Percentiles rank a stretch among this genome's conserved stretches.
phyloP scores from a whole-genome alignment of 2,113 vertebrate species.

The Pollimyrus isidori region DNA sequence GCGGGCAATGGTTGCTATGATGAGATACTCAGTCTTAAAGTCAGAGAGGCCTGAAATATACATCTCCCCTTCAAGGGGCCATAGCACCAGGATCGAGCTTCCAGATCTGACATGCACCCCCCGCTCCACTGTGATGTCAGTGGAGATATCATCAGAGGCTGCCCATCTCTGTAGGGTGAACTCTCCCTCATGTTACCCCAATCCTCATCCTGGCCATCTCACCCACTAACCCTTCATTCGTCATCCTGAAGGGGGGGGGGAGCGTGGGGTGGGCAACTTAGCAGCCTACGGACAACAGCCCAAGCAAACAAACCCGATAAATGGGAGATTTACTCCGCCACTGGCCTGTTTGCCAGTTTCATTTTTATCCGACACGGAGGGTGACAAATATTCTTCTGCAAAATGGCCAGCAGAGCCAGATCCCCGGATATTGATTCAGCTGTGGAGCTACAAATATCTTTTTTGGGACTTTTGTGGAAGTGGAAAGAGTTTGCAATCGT shows the following conservation, averaged over 20 bases:
- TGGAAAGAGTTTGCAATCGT: neutral
- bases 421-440: neutral
- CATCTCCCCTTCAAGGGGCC: neutral
- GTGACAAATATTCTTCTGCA: neutral
- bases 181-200: neutral
- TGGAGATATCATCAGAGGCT: neutral
- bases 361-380: neutral
- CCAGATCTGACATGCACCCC: neutral
- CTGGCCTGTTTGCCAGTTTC: neutral
- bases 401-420: neutral
- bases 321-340: neutral
- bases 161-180: neutral
- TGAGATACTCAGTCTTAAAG: neutral
- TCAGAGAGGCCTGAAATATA: neutral
- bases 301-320: neutral
- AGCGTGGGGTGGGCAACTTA: neutral
- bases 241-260: neutral
- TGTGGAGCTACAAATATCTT: neutral
- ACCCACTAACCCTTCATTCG: neutral
- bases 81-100: neutral
- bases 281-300: neutral
- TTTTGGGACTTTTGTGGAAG: neutral
- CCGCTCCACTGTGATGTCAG: neutral
- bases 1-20: neutral
- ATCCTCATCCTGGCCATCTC: neutral